phyloP scores from a whole-genome alignment of 2,888 invertebrate genomes.

The Creontiades dilutus region DNA sequence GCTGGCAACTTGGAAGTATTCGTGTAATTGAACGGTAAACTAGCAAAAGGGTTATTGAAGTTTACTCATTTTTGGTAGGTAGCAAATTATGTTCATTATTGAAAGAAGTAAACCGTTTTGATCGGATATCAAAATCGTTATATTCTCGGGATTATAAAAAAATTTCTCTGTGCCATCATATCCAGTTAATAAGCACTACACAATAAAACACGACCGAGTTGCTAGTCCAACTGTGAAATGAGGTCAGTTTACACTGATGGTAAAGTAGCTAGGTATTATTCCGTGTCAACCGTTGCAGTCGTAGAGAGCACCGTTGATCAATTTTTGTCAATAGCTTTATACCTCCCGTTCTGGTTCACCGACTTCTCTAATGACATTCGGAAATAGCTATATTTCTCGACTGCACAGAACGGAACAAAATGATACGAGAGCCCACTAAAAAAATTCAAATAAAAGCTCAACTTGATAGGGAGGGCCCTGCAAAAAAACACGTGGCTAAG shows the following conservation, averaged over 20 bases:
- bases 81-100: too few species aligned
- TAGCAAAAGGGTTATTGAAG: too few species aligned
- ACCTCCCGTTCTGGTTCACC: not conserved
- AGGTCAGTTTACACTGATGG: not conserved
- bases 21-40: too few species aligned
- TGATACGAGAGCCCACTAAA: not conserved
- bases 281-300: not conserved
- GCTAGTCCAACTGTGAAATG: not conserved
- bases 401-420: constrained; percentile 10
- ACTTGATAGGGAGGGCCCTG: not conserved
- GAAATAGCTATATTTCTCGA: not conserved
- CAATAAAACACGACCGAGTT: not conserved
- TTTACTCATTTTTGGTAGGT: too few species aligned
- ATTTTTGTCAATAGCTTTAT: constrained; percentile 10
- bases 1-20: too few species aligned
- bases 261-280: not conserved
- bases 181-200: too few species aligned
- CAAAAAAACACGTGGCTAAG: not conserved
- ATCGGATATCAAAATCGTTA: too few species aligned
- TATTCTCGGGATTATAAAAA: too few species aligned
- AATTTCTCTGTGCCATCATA: too few species aligned
- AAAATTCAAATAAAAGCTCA: constrained; percentile 18
- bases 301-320: constrained; percentile 11
- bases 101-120: too few species aligned
- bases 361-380: not conserved